Base-by-base conservation (phyloP, 2,797 vertebrate genomes). In the Sebastes cheni region DNA sequence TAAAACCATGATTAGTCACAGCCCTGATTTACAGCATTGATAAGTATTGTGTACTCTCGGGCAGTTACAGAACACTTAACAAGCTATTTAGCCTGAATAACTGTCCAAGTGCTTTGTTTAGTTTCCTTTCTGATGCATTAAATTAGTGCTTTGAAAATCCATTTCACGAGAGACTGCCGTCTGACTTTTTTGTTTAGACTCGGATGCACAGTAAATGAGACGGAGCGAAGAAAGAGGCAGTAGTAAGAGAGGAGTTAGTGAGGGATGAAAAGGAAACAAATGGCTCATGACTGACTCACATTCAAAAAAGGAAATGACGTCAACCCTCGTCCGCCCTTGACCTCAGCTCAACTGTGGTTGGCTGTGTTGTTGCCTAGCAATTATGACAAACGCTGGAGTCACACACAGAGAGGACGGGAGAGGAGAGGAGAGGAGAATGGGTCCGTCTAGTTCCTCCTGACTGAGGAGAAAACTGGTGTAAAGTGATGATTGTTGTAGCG, bases 361-460 rank as follows among this genome's bases (percentile, higher is more conserved):
- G 89, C 87, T 88, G 81, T 25, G 72, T 75, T 82, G 95, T 96
- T 94, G 90, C 95, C 87, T 93, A 93, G 93, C 87, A 77, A 93
- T 90, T 73, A 81, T 95, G 93, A 94, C 92, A 84, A 88, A 92
- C 29, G 78, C 55, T 79, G 90, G 92, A 95, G 89, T 95, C 93
- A 94, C 64, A 58, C 56, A 67, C 34, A 39, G 34, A 77, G 54
- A 77, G 42, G 75, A 75, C 10, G 60, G 36, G 81, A 83, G 83
- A 84, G 56, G 70, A 3, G 61, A 86, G 66, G 39, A 16, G 39
- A 84, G 62, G 68, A 3, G 70, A 88, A 50, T 50, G 68, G 50
- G 58, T 72, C 42, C 56, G 66, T 58, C 8, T 58, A 14, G 42
- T 73, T 74, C 74, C 65, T 79, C 73, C 18, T n/a, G 36, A 32